Evolutionary conservation across 2,797 vertebrate genomes (phyloP).

Genomic region (Adelosebastes latens): DNA sequence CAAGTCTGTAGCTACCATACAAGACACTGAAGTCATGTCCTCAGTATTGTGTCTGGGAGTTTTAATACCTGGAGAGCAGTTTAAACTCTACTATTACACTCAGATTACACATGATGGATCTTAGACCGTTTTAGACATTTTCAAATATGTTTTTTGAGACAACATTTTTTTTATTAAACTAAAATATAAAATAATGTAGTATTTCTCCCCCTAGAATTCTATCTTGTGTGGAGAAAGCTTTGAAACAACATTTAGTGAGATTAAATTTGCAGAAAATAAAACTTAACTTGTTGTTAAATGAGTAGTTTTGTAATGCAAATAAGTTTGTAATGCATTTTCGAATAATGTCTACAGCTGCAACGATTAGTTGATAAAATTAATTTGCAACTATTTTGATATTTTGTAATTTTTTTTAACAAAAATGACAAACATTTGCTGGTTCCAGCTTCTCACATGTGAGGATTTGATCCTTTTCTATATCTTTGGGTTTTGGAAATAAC

Average conservation of each 20-base stretch:
- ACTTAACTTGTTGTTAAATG: background rate
- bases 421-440: too few relatives aligned
- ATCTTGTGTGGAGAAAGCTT: background rate
- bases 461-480: background rate
- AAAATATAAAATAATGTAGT: background rate
- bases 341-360: background rate
- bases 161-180: background rate
- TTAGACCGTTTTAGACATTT: background rate
- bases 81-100: background rate
- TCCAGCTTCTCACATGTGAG: too few relatives aligned
- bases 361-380: background rate
- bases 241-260: background rate
- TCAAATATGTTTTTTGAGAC: background rate
- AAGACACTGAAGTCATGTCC: background rate
- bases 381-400: background rate
- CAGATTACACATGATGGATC: background rate
- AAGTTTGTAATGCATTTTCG: background rate
- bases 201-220: background rate
- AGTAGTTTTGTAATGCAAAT: background rate
- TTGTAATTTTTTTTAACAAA: too few relatives aligned
- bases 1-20: background rate
- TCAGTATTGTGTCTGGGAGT: background rate
- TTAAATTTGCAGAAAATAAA: background rate
- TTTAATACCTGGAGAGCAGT: background rate
- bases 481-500: background rate